Evolutionary conservation across 1,140 invertebrate species (phyloP).

Genomic region (Bombus breviceps): DNA sequence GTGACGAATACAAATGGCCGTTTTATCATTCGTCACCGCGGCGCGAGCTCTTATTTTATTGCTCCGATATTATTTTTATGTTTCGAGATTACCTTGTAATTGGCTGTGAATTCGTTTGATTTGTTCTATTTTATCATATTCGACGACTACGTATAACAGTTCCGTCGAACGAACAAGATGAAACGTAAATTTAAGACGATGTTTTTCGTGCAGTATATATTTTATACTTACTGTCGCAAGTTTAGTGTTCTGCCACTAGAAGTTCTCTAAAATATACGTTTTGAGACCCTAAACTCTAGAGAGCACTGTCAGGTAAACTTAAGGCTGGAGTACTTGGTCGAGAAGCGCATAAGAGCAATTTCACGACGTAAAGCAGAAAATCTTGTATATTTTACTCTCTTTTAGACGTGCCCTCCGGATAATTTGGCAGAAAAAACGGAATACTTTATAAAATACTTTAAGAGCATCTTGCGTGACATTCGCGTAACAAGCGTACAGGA

Average conservation of each 20-base stretch:
- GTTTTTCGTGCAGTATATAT: slow-evolving; percentile 2
- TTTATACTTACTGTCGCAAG: slow-evolving; percentile 25
- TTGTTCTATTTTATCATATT: neutral
- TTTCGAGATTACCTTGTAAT: neutral
- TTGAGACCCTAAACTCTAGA: slow-evolving; percentile 53
- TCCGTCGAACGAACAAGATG: neutral
- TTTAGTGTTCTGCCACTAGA: slow-evolving; percentile 48
- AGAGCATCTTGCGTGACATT: neutral
- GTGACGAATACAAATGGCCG: slow-evolving; percentile 7
- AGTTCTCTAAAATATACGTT: slow-evolving; percentile 54
- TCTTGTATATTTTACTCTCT: slow-evolving; percentile 51
- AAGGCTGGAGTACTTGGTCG: slow-evolving; percentile 49
- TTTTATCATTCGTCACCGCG: neutral
- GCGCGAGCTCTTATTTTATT: neutral
- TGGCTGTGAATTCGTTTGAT: neutral
- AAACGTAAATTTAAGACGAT: neutral
- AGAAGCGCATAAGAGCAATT: slow-evolving; percentile 51
- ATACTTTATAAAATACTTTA: slow-evolving; percentile 37
- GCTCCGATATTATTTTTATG: neutral
- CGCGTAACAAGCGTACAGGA: slow-evolving; percentile 10
- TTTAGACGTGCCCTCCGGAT: slow-evolving; percentile 42
- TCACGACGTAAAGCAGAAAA: slow-evolving; percentile 55
- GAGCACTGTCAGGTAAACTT: slow-evolving; percentile 54
- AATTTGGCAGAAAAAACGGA: slow-evolving; percentile 14
- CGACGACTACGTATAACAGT: neutral